These are phyloP conservation scores for Andrena flavipes DNA, from an alignment of 2,888 invertebrate genomes.

Conservation along the genomic window DNA sequence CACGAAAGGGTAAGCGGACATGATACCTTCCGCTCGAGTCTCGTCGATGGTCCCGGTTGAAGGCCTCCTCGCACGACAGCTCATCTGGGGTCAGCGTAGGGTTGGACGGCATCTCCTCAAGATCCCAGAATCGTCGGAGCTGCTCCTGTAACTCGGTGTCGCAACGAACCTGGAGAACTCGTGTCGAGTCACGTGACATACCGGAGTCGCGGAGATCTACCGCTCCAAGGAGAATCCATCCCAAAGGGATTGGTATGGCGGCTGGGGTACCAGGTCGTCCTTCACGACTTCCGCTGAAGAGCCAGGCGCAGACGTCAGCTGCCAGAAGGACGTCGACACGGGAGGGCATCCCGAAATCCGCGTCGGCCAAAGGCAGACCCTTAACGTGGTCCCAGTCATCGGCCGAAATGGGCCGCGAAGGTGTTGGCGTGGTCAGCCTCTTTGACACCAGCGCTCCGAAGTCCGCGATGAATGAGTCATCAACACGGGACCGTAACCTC, in stretches of 20 bases:
- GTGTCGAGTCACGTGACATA: not conserved
- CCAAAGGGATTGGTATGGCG: not conserved
- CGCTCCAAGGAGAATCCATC: not conserved
- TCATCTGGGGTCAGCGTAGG: not conserved
- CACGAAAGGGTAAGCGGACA: not conserved
- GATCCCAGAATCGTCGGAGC: not conserved
- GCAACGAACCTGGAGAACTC: not conserved
- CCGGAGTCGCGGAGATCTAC: not conserved
- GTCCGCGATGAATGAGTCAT: no score
- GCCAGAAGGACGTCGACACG: not conserved
- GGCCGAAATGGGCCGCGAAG: no score
- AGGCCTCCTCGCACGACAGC: not conserved
- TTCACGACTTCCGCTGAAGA: not conserved
- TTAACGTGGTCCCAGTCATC: not conserved
- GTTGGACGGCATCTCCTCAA: not conserved
- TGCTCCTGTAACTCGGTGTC: not conserved
- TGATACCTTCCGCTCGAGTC: not conserved
- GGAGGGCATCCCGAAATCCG: not conserved
- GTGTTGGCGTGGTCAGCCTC: no score
- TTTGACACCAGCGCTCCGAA: no score
- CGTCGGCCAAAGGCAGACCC: not conserved
- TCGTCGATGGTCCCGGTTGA: not conserved
- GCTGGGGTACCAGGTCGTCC: not conserved
- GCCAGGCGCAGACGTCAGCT: not conserved
- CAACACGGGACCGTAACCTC: no score